Percentiles rank a stretch among this genome's conserved stretches.
phyloP scores from a whole-genome alignment of 2,113 vertebrate species.

The Hyaena hyaena region DNA sequence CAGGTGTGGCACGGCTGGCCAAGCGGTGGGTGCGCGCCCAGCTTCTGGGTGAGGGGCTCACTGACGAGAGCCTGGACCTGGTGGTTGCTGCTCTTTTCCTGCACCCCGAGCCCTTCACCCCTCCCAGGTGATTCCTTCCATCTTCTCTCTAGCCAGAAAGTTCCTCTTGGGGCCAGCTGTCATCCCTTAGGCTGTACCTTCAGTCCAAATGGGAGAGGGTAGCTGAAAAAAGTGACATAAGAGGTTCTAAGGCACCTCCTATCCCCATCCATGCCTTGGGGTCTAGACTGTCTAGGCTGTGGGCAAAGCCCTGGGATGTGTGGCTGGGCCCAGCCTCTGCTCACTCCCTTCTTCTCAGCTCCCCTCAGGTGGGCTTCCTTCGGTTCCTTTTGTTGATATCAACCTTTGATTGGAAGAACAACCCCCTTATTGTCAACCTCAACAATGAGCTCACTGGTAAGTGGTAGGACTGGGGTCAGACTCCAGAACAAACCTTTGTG shows the following conservation, averaged over 20 bases:
- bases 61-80: slow-evolving; percentile 94
- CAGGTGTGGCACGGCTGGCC: slow-evolving; percentile 91
- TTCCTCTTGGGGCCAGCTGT: background rate
- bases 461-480: background rate
- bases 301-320: too few relatives aligned
- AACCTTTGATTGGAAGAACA: slow-evolving; percentile 98
- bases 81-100: slow-evolving; percentile 94
- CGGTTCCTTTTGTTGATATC: slow-evolving; percentile 94
- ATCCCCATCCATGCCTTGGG: background rate
- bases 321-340: background rate
- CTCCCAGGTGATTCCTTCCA: slow-evolving; percentile 90
- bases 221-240: background rate
- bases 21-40: slow-evolving; percentile 96
- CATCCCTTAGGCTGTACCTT: background rate
- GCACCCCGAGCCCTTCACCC: slow-evolving; percentile 91
- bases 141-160: background rate
- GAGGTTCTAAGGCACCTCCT: background rate
- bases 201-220: background rate
- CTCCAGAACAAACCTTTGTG: background rate
- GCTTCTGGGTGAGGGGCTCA: slow-evolving; percentile 89
- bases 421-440: slow-evolving; percentile 94
- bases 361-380: slow-evolving; percentile 96
- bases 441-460: slow-evolving; percentile 93
- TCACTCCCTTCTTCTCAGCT: slow-evolving; percentile 84
- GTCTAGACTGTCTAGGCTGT: background rate